Evolutionary conservation across 2,113 vertebrate genomes (phyloP).

Genomic region (Pangasianodon gigas): DNA sequence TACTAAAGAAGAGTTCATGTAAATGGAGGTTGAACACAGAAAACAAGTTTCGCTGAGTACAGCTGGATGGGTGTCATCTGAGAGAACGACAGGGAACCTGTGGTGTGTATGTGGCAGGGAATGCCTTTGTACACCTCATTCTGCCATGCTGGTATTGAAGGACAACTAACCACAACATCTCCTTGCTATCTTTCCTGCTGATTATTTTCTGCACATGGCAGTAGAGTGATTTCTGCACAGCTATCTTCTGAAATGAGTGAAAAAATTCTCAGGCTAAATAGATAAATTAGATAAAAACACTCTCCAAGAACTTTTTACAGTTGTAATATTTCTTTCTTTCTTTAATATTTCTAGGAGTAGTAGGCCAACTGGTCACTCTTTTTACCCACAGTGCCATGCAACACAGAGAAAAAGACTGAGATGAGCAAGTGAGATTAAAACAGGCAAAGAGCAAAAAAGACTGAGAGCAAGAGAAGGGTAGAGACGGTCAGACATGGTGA

Average conservation of each 20-base stretch:
- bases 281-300: neutral
- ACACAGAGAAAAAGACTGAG: neutral
- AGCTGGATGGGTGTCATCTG: too few relatives aligned
- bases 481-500: neutral
- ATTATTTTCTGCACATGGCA: neutral
- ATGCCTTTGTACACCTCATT: neutral
- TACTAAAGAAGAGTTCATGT: too few relatives aligned
- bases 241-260: neutral
- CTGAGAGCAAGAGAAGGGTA: neutral
- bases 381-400: neutral
- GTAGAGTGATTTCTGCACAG: neutral
- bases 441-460: neutral
- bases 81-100: neutral
- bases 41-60: too few relatives aligned
- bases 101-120: neutral
- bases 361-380: neutral
- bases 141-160: neutral
- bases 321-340: neutral
- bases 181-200: neutral
- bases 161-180: neutral
- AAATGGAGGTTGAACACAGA: too few relatives aligned
- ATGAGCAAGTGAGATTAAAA: neutral
- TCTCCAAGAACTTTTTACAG: neutral
- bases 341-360: neutral
- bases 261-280: neutral